These are phyloP conservation scores for Stegophylla sp. DNA, from an alignment of 2,888 invertebrate genomes.

Conservation along the genomic window DNA sequence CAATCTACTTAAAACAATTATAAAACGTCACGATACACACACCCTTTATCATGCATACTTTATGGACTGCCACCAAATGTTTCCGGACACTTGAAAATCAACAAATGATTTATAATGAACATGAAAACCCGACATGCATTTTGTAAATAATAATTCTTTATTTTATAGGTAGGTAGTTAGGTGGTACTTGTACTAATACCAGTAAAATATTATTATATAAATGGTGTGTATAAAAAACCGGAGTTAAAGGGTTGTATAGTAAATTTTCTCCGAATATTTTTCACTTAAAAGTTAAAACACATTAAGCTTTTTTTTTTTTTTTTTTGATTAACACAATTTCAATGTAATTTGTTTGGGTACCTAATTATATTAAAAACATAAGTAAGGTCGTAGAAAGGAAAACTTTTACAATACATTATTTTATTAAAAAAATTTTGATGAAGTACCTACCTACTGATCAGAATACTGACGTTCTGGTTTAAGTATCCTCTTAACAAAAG, in stretches of 20 bases:
- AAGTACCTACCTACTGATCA: too few relatives aligned
- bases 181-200: background rate
- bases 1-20: slow-evolving; percentile 39
- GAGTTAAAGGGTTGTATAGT: background rate
- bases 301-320: too few relatives aligned
- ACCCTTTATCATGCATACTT: background rate
- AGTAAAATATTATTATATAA: background rate
- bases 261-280: too few relatives aligned
- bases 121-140: background rate
- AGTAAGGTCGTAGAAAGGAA: too few relatives aligned
- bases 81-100: slow-evolving; percentile 46
- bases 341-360: too few relatives aligned
- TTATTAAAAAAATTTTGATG: too few relatives aligned
- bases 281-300: too few relatives aligned
- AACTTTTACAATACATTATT: too few relatives aligned
- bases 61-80: slow-evolving; percentile 9
- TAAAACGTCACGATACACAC: slow-evolving; percentile 21
- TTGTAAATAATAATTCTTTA: background rate
- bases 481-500: background rate
- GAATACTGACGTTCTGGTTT: too few relatives aligned
- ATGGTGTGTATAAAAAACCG: background rate
- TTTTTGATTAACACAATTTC: too few relatives aligned
- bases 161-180: too few relatives aligned
- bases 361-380: too few relatives aligned
- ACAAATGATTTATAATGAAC: slow-evolving; percentile 18